These are phyloP conservation scores for Cremastinae sp. DNA, from an alignment of 2,888 invertebrate genomes.

Conservation along the genomic window DNA sequence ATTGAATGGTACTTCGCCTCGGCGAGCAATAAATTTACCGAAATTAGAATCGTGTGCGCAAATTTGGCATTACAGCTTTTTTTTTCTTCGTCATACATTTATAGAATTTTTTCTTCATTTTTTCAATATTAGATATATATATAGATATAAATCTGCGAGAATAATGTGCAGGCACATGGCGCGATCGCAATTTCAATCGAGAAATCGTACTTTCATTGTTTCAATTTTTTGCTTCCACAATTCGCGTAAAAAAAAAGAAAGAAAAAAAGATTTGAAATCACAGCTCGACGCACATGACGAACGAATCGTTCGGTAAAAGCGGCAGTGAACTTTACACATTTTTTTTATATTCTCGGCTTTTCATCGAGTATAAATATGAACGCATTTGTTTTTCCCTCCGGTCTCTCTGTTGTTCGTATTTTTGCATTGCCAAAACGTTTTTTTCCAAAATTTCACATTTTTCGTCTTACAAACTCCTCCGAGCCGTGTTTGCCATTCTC, in stretches of 20 bases:
- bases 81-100: too few relatives aligned
- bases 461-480: too few relatives aligned
- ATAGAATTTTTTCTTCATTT: slow-evolving; percentile 13
- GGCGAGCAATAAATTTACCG: slow-evolving; percentile 46
- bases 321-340: slow-evolving; percentile 50
- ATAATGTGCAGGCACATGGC: slow-evolving; percentile 13
- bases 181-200: neutral
- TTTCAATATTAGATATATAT: slow-evolving; percentile 9
- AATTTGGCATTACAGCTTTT: slow-evolving; percentile 56
- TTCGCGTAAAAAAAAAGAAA: neutral
- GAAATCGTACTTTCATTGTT: slow-evolving; percentile 30
- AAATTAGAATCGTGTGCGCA: slow-evolving; percentile 51
- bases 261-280: slow-evolving; percentile 44
- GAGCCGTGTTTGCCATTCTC: neutral
- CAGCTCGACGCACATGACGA: slow-evolving; percentile 53
- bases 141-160: slow-evolving; percentile 17
- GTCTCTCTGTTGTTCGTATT: neutral
- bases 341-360: slow-evolving; percentile 18
- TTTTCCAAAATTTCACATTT: too few relatives aligned
- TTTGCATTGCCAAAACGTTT: neutral
- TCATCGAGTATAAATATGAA: slow-evolving; percentile 46
- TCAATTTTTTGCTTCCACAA: slow-evolving; percentile 2
- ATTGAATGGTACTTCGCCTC: slow-evolving; percentile 27
- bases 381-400: slow-evolving; percentile 15
- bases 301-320: slow-evolving; percentile 50